Evolutionary conservation across 2,113 vertebrate genomes (phyloP), one percentile per base, ranked within the genome.

Genomic region (Paraplagusia blochii): DNA sequence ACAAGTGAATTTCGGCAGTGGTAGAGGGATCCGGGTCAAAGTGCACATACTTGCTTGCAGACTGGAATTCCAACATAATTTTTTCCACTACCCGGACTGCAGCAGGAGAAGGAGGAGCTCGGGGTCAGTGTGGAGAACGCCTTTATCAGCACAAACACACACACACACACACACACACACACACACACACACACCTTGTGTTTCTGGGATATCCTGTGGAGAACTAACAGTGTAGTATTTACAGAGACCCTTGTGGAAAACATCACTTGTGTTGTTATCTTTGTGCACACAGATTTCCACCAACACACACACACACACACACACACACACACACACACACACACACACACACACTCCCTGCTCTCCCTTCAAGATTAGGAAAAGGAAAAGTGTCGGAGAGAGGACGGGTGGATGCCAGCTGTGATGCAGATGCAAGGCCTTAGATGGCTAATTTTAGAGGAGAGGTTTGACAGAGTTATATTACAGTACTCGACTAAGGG

Each of bases 71-170:
- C 92, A 74, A 89, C 92, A 88, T 88, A 72, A 71, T 87, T 92
- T 94, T 90, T 94, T 94, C 94, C 94, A 93, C 93, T 88, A 91
- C 92, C 85, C 79, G 68, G 69, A 81, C 76, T 17, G 63, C 56
- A 54, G 62, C 45, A 33, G 91, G 91, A 90, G 91, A 90, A 90
- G 90, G 85, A 29, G 22, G 22, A 29, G 86, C 77, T 66, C 72
- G 48, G 39, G 63, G 54, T 66, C 33, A 56, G 50, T 7, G 19
- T 0, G 22, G 58, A 73, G 76, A 79, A 74, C 72, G 77, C 68
- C 58, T 69, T 88, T 87, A 86, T 87, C 76, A 84, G 42, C 44
- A 42, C 17, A 60, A 36, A 47, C 22, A 34, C 54, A 34, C 22
- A n/a, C n/a, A n/a, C 39, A 75, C 53, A 53, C 63, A 60, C 56